These are phyloP conservation scores for Drosophila rufa DNA, from an alignment of 1,140 invertebrate genomes.

Conservation along the genomic window DNA sequence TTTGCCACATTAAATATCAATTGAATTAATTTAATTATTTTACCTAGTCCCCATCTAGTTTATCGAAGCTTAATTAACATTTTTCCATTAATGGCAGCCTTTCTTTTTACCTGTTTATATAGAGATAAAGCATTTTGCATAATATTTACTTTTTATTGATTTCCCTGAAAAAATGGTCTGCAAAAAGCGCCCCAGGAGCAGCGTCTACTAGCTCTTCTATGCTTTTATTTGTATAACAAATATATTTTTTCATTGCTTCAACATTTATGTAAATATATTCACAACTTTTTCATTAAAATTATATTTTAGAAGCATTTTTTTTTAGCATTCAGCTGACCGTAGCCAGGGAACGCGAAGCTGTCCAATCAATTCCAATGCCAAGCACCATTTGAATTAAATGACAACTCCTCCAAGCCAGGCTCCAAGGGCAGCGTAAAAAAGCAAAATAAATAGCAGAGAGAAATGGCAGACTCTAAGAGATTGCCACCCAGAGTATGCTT, in stretches of 20 bases:
- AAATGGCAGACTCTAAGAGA: conserved; percentile 52
- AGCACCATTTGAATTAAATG: conserved; percentile 72
- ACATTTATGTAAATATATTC: not conserved
- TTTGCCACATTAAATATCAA: not conserved
- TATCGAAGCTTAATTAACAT: not conserved
- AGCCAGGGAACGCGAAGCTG: conserved; percentile 12
- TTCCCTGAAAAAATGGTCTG: too few species aligned
- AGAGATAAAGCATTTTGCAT: not conserved
- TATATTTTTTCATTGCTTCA: too few species aligned
- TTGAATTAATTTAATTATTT: not conserved
- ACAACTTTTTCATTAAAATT: not conserved
- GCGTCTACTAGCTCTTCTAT: too few species aligned
- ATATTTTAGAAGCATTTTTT: not conserved
- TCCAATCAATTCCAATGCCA: conserved; percentile 50
- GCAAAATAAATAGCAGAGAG: conserved; percentile 36
- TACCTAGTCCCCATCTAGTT: not conserved
- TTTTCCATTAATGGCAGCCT: not conserved
- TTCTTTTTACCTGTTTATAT: not conserved
- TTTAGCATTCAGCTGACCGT: conserved; percentile 1
- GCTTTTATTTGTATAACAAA: too few species aligned
- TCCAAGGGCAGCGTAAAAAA: conserved; percentile 20
- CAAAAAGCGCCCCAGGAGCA: too few species aligned
- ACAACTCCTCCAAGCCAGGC: conserved; percentile 35
- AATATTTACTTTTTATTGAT: conserved; percentile 7
- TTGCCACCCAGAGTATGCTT: conserved; percentile 64